Evolutionary conservation across 2,888 invertebrate genomes (phyloP), one percentile per base, ranked within the genome.

Genomic region (Lamproptera curius): DNA sequence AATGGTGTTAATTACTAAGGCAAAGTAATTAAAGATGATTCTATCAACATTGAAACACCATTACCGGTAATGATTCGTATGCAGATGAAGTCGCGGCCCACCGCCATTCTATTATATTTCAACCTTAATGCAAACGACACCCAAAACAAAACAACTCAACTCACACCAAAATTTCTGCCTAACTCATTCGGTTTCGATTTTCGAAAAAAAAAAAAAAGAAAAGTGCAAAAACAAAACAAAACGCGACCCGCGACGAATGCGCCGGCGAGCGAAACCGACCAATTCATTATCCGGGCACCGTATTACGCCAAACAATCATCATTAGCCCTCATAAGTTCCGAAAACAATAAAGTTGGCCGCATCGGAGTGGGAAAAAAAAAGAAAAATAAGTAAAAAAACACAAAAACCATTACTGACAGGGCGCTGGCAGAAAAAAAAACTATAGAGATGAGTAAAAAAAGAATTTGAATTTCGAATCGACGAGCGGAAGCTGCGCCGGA

Each of bases 401-500:
- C 35, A 59, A 57, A 65, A 65, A 68, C 67, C 68, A 69, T 67
- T 67, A 64, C 59, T 33, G 47, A 17, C 41, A 42, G 57, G 20
- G 20, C 20, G 54, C 50, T 50, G 44, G 56, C 63, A 57, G 58
- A 59, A 58, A 57, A 56, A 46, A 56, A 53, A 49, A 20, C 20
- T 6, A 20, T 3, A 61, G 58, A 56, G 52, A 55, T 63, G 68
- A 69, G 73, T 70, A 70, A 58, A 66, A 70, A 57, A 57, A 66
- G 62, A 28, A 42, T 67, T 74, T 69, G 63, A 77, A 80, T 80
- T 81, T 83, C 74, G 75, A 81, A 79, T 57, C 55, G 20, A 62
- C 67, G 78, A 79, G 70, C 85, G 85, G 85, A 85, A 85, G 83
- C 84, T 71, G 70, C 57, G 58, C 58, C 59, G 54, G 58, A 44